Evolutionary conservation across 2,113 vertebrate species (phyloP).

Genomic region (Gobio gobio): DNA sequence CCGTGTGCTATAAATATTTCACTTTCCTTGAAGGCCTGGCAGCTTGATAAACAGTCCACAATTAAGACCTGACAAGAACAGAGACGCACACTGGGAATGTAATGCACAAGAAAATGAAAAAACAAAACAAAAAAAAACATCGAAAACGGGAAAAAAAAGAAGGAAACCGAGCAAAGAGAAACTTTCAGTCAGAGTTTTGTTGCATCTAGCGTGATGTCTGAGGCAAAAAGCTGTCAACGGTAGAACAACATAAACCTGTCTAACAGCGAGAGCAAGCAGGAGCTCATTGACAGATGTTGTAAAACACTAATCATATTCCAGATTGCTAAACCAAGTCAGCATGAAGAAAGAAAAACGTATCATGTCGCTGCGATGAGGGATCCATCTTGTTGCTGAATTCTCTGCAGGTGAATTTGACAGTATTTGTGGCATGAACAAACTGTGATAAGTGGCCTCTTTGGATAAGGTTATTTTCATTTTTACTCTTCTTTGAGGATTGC

Average conservation of each 20-base stretch:
- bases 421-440: constrained; percentile 25
- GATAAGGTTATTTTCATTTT: constrained; percentile 1
- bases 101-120: constrained; percentile 17
- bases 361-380: constrained; percentile 5
- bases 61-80: constrained; percentile 59
- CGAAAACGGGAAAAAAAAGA: neutral
- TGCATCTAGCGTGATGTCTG: neutral
- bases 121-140: neutral
- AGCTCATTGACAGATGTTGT: constrained; percentile 44
- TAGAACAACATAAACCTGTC: constrained; percentile 6
- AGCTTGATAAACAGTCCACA: constrained; percentile 56
- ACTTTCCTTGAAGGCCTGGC: constrained; percentile 44
- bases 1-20: constrained; percentile 53
- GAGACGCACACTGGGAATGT: constrained; percentile 41
- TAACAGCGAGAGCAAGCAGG: constrained; percentile 55
- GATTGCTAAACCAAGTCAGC: constrained; percentile 19
- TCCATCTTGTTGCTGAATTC: constrained; percentile 18
- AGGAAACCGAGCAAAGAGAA: neutral
- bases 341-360: constrained; percentile 22
- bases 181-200: neutral
- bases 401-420: constrained; percentile 4
- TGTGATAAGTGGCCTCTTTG: constrained; percentile 33
- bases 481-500: neutral
- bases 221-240: neutral
- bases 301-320: constrained; percentile 34